A percentile compares a stretch with the other conserved stretches of the same genome.
Evolutionary conservation across 2,797 vertebrate genomes (phyloP).

Genomic region (Chrysocyon brachyurus): DNA sequence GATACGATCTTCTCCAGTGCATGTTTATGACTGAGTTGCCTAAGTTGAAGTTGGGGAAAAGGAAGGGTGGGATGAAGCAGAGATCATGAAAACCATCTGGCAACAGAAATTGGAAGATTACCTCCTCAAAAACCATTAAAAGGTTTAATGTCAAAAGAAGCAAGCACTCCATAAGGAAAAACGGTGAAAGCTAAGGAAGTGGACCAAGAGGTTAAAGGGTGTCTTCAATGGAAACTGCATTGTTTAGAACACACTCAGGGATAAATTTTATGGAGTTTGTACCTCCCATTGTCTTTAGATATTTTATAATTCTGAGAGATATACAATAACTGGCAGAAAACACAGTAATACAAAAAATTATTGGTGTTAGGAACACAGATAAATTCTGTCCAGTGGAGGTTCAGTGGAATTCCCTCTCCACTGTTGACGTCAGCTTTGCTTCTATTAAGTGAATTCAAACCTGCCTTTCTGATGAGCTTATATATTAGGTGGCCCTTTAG

Average conservation of each 20-base stretch:
- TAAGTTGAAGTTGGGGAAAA: not conserved
- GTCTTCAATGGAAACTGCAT: not conserved
- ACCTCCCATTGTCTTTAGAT: conserved; percentile 19
- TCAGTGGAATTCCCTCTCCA: not conserved
- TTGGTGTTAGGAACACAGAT: conserved; percentile 27
- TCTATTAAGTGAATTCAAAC: conserved; percentile 39
- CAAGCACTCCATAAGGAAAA: not conserved
- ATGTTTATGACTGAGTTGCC: not conserved
- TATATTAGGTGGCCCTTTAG: not conserved
- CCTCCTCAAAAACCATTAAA: not conserved
- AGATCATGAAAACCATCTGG: conserved; percentile 1
- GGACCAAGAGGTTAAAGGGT: not conserved
- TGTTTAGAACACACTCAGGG: not conserved
- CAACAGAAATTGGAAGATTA: not conserved
- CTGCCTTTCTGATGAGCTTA: not conserved
- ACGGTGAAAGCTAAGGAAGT: not conserved
- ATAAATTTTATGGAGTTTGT: not conserved
- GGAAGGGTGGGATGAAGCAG: not conserved
- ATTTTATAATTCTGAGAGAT: not conserved
- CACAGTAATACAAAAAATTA: not conserved
- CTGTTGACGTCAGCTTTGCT: conserved; percentile 31
- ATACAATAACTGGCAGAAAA: not conserved
- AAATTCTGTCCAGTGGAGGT: not conserved
- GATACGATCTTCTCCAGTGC: not conserved
- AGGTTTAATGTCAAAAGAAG: conserved; percentile 20